Conservation (phyloP, 2,113 vertebrate genomes). For the Scomber colias region DNA sequence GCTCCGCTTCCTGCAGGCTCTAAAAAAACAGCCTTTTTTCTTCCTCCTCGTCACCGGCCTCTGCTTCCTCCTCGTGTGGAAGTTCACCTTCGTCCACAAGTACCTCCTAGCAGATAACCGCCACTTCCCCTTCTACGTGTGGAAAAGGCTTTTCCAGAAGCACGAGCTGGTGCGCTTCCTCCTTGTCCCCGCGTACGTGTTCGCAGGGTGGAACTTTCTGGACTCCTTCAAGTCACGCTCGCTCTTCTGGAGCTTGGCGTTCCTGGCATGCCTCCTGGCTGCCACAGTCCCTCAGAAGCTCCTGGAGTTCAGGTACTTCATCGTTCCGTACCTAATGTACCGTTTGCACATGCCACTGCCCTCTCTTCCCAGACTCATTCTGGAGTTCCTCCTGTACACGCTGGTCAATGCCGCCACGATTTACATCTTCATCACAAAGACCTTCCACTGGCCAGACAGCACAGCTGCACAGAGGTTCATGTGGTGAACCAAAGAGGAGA, state of each 20-base stretch:
- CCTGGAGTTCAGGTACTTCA: slow-evolving; percentile 98
- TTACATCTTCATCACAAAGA: slow-evolving; percentile 91
- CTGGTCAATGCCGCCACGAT: slow-evolving; percentile 89
- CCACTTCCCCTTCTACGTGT: slow-evolving; percentile 96
- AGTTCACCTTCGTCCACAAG: slow-evolving; percentile 93
- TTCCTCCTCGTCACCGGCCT: slow-evolving; percentile 78
- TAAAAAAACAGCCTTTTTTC: slow-evolving; percentile 84
- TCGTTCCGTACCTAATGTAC: slow-evolving; percentile 95
- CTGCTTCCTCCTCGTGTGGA: slow-evolving; percentile 91
- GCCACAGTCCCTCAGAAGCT: slow-evolving; percentile 93
- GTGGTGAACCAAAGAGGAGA: slow-evolving; percentile 86
- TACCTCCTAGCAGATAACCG: slow-evolving; percentile 98
- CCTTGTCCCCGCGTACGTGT: slow-evolving; percentile 91
- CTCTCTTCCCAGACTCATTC: slow-evolving; percentile 85
- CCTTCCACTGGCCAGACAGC: slow-evolving; percentile 92
- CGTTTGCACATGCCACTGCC: slow-evolving; percentile 91
- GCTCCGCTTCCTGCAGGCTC: slow-evolving; percentile 85
- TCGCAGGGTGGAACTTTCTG: slow-evolving; percentile 91
- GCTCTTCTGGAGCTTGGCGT: slow-evolving; percentile 91
- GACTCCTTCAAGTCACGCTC: slow-evolving; percentile 92
- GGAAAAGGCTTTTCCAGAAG: slow-evolving; percentile 92
- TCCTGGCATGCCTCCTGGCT: slow-evolving; percentile 86
- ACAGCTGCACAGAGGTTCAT: slow-evolving; percentile 93
- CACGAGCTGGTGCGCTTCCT: slow-evolving; percentile 89
- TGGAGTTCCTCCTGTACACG: slow-evolving; percentile 89